Base-by-base conservation (phyloP, 2,888 invertebrate genomes). In the Arge pagana region DNA sequence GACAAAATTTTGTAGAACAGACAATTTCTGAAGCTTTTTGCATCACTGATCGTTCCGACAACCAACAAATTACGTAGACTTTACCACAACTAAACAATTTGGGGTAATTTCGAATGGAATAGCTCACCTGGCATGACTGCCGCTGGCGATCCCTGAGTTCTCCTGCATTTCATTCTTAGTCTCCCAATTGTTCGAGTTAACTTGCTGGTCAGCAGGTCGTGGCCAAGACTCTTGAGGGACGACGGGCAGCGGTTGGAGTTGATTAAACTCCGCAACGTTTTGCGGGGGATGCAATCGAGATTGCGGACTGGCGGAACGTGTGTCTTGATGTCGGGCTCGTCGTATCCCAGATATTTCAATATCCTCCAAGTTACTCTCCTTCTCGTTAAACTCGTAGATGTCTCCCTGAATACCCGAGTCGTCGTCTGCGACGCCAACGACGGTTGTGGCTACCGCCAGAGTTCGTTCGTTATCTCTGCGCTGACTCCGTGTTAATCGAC, bases 341-440 rank as follows among this genome's bases (percentile, higher is more conserved):
- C 66, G 73, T 66, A 67, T 66, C 33, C 64, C 67, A 11, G 70
- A 62, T 50, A 69, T 56, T 39, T 65, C 69, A 31, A 74, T 57
- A 37, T 71, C 68, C 36, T 71, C 73, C 48, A 73, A 43, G 36
- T 70, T 76, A 51, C 74, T 74, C 33, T 79, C 80, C 41, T 74
- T 73, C 54, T 81, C 81, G 56, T 75, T 78, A 62, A 82, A 82
- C 59, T 82, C 81, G 57, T 81, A 84, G 52, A 83, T 78, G 65
- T 83, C 83, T 11, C 76, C 76, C 53, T 76, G 76, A 52, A 76
- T 76, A 1, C 76, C 76, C 0, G 75, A 76, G 58, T 76, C 76
- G 16, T 76, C 76, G 23, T 76, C 76, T 4, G 68, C 72, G n/a
- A 64, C 70, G 1, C 70, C 71, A 24, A 72, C 68, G n/a, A 66